Evolutionary conservation across 2,113 vertebrate species (phyloP).

Genomic region (human (Homo sapiens)): GRCh38 chr3:51390501-51391000

Average conservation of each 20-base stretch:
- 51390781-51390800: background rate
- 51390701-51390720: background rate
- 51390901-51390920: no score
- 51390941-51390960: background rate
- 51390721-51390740: background rate
- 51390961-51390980: background rate
- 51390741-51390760: background rate
- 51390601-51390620: background rate
- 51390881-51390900: background rate
- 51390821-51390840: background rate
- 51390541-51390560: background rate
- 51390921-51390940: background rate
- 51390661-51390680: background rate
- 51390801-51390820: background rate
- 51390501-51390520: background rate
- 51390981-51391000: background rate
- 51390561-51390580: background rate
- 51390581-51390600: background rate
- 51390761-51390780: background rate
- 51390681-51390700: background rate
- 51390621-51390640: background rate
- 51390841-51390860: no score
- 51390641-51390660: background rate
- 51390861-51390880: background rate
- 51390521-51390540: background rate